phyloP scores from a whole-genome alignment of 2,888 invertebrate species.

The Eucriotettix oculatus region DNA sequence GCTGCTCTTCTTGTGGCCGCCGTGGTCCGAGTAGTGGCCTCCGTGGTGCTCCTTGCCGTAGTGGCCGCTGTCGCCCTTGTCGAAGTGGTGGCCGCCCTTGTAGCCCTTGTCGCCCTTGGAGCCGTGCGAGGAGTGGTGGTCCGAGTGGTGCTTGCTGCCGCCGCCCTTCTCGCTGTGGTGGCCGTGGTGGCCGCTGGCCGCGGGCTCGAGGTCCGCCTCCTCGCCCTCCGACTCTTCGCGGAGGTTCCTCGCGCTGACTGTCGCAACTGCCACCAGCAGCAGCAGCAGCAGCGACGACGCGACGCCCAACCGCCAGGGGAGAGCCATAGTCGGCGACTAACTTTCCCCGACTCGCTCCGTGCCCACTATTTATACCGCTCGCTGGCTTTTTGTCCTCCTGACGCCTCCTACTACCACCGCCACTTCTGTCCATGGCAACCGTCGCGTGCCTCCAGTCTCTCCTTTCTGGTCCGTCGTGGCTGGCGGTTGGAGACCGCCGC shows the following conservation, averaged over 20 bases:
- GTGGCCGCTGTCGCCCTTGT: constrained; percentile 62
- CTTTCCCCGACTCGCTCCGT: background rate
- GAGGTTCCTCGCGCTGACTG: background rate
- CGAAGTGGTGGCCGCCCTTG: constrained; percentile 57
- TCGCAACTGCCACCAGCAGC: background rate
- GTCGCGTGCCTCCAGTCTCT: too few relatives aligned
- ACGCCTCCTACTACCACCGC: too few relatives aligned
- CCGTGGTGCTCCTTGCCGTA: constrained; percentile 51
- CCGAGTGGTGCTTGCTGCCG: constrained; percentile 15
- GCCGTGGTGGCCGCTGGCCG: constrained; percentile 32
- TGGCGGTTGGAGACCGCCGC: too few relatives aligned
- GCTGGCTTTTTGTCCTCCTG: background rate
- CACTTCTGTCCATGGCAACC: too few relatives aligned
- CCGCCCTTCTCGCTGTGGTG: constrained; percentile 60
- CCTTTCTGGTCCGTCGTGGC: too few relatives aligned
- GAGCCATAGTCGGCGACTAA: background rate
- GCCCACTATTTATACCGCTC: background rate
- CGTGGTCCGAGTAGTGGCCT: constrained; percentile 43
- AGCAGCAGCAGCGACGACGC: too few relatives aligned
- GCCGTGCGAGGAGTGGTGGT: constrained; percentile 32
- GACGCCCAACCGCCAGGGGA: background rate
- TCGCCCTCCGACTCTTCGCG: background rate
- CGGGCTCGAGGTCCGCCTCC: constrained; percentile 17
- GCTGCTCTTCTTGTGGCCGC: constrained; percentile 43
- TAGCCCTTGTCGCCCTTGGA: constrained; percentile 67